Evolutionary conservation across 2,113 vertebrate species (phyloP).

Genomic region (Crotalus viridis): DNA sequence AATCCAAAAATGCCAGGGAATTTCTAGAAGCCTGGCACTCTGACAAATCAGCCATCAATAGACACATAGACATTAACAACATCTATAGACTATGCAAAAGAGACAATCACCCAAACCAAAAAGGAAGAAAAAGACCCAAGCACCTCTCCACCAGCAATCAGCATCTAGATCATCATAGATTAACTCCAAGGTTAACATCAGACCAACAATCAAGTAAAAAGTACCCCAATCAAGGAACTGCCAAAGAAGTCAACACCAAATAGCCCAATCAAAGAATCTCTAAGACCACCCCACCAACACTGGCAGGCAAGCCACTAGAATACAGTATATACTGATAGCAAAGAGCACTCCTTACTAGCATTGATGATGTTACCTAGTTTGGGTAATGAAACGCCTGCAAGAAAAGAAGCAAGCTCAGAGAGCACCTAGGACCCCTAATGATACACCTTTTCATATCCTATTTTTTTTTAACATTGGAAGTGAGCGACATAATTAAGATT

Average conservation of each 20-base stretch:
- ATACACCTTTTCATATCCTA: neutral
- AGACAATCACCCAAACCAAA: neutral
- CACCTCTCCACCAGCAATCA: neutral
- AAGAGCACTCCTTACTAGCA: neutral
- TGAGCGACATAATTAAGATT: neutral
- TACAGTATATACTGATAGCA: neutral
- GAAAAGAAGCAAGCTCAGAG: neutral
- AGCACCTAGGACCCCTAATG: neutral
- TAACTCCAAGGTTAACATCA: neutral
- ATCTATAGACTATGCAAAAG: neutral
- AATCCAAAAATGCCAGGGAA: neutral
- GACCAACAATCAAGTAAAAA: neutral
- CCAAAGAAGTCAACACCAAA: neutral
- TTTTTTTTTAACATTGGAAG: neutral
- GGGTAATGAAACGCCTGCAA: neutral
- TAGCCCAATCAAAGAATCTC: neutral
- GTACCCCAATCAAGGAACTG: neutral
- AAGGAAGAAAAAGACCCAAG: neutral
- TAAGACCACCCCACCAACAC: neutral
- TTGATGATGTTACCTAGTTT: neutral
- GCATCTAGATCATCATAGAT: neutral
- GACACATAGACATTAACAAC: neutral
- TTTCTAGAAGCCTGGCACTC: neutral
- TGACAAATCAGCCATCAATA: neutral
- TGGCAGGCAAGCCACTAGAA: neutral